Evolutionary conservation across 1,140 invertebrate species (phyloP), one percentile per base, ranked within the genome.

Genomic region (Drosophila subpulchrella): DNA sequence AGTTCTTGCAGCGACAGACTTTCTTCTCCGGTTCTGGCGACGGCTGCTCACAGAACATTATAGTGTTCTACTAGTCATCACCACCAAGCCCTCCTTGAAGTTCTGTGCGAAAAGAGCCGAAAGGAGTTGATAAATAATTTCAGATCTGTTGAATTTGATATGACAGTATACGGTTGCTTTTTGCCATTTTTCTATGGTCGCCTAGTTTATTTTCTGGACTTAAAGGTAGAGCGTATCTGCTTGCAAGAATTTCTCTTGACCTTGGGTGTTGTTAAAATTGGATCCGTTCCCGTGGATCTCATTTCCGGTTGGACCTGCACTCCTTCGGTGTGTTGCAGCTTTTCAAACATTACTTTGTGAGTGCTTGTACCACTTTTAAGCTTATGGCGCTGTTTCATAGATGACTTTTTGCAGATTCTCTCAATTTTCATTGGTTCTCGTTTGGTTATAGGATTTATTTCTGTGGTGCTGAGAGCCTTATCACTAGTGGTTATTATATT

Each of bases 291-390:
- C 12, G 51, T 20, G n/a, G 46, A 53, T 44, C 11, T n/a, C 0
- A 20, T 20, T 32, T 53, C 8, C 6, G 65, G 65, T 5, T 3
- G 17, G 6, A 13, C 46, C 3, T 48, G 63, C 12, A 48, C 46
- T 8, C 24, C 34, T 11, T 51, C 36, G 0, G 11, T 2, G 6
- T 15, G 24, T 7, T 6, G 13, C 1, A n/a, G 4, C n/a, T 20
- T 59, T n/a, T 59, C 36, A 11, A 78, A 79, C 30, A 30, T 54
- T 0, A 62, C 70, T 17, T 58, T 72, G n/a, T 59, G 24, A 20
- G 1, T 6, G 13, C 1, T 10, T 32, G 17, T 55, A 0, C 12
- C 10, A 62, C 7, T 27, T 15, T 15, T 24, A 4, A 6, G 20
- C 11, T 13, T 27, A 0, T 20, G 27, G 7, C 13, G 44, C 15